Conservation (phyloP, 2,113 vertebrate genomes). For the Cynocephalus volans region DNA sequence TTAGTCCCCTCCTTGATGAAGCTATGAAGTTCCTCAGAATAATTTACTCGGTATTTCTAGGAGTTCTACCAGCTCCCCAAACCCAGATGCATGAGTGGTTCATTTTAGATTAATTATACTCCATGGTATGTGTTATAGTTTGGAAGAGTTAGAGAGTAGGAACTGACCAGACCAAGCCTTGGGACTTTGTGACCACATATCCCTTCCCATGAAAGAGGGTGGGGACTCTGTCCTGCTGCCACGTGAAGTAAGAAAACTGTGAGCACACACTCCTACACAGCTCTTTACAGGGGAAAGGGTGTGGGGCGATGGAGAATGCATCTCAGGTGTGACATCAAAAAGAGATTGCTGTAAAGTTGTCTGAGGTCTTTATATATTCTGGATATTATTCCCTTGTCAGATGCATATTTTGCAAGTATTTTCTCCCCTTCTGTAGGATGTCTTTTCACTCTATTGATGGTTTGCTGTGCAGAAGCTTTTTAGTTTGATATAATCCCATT, state of each 20-base stretch:
- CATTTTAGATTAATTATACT: background rate
- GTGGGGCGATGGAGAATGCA: background rate
- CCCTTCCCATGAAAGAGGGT: background rate
- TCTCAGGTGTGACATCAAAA: accelerated
- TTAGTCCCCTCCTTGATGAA: background rate
- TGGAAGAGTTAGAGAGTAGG: background rate
- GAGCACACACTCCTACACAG: background rate
- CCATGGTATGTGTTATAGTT: too few species aligned
- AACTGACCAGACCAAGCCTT: background rate
- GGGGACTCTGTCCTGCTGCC: accelerated
- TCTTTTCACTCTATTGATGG: too few species aligned
- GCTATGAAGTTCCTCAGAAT: background rate
- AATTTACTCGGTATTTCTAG: background rate
- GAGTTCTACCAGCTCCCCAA: background rate
- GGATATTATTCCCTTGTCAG: too few species aligned
- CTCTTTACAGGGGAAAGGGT: accelerated
- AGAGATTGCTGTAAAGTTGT: background rate
- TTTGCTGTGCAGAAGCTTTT: too few species aligned
- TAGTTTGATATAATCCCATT: too few species aligned
- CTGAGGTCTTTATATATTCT: too few species aligned
- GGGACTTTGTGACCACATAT: background rate
- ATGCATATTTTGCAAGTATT: too few species aligned
- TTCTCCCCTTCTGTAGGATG: too few species aligned
- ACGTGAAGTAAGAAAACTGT: accelerated
- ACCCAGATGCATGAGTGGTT: background rate